Percentiles rank a stretch among this genome's conserved stretches.
Evolutionary conservation across 2,113 vertebrate genomes (phyloP).

Genomic region (Stercorarius parasiticus): DNA sequence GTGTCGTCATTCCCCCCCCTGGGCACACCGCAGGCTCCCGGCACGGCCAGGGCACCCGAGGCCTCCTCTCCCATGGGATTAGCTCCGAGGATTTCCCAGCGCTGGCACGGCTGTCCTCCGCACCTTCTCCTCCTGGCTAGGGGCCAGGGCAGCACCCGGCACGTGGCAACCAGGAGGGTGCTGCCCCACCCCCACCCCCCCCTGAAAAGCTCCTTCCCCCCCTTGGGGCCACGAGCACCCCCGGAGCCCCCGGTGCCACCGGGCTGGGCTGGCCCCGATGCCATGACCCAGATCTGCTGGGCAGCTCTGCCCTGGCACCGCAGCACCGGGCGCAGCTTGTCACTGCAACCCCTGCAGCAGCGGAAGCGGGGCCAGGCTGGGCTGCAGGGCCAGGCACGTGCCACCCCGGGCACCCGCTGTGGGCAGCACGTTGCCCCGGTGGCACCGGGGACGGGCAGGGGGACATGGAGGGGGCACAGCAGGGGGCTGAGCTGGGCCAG

Average conservation of each 20-base stretch:
- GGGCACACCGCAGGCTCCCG: accelerated
- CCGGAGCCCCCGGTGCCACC: accelerated
- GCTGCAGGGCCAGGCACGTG: constrained; percentile 31
- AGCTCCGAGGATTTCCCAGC: neutral
- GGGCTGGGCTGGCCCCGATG: neutral
- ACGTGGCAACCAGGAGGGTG: neutral
- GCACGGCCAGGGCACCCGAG: neutral
- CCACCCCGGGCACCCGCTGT: neutral
- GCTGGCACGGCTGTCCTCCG: neutral
- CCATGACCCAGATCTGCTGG: neutral
- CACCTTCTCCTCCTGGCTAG: neutral
- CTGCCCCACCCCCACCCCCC: neutral
- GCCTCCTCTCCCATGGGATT: neutral
- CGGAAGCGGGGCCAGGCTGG: neutral
- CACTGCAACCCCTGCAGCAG: neutral
- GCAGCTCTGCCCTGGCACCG: neutral
- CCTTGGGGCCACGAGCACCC: neutral
- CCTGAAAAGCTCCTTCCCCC: neutral
- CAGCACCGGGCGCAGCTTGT: neutral
- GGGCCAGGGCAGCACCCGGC: neutral
- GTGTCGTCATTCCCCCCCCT: neutral
- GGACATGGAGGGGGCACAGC: accelerated
- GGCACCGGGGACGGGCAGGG: neutral
- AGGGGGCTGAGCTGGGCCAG: neutral
- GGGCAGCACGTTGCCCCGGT: neutral